Conservation (phyloP, 2,888 invertebrate genomes). For the Chalcis sispes region DNA sequence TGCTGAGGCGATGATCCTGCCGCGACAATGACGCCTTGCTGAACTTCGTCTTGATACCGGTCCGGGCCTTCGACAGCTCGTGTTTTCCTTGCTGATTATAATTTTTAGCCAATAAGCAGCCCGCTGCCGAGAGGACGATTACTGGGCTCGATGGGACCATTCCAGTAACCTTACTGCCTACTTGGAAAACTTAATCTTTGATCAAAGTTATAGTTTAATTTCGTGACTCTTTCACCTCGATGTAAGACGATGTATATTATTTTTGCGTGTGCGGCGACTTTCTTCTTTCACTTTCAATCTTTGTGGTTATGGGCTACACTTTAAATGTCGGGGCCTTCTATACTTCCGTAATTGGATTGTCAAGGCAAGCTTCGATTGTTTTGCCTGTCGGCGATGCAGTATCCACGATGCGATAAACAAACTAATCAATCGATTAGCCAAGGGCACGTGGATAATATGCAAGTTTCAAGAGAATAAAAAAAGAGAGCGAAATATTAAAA, state of each 20-base stretch:
- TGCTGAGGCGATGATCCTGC: constrained; percentile 65
- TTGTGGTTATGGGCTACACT: too few relatives aligned
- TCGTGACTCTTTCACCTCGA: too few relatives aligned
- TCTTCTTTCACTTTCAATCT: too few relatives aligned
- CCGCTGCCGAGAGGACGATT: constrained; percentile 5
- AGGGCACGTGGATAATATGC: not conserved
- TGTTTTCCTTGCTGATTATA: too few relatives aligned
- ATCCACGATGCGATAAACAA: constrained; percentile 8
- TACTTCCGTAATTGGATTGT: not conserved
- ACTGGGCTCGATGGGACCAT: constrained; percentile 34
- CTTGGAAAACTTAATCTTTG: too few relatives aligned
- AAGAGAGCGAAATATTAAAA: too few relatives aligned
- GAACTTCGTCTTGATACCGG: constrained; percentile 13
- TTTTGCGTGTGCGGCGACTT: too few relatives aligned
- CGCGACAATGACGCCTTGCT: constrained; percentile 46
- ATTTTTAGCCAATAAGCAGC: too few relatives aligned
- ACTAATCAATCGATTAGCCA: constrained; percentile 25
- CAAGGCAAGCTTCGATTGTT: not conserved
- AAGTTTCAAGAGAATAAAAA: not conserved
- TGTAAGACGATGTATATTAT: too few relatives aligned
- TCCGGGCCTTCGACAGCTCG: too few relatives aligned
- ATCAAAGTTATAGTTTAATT: too few relatives aligned
- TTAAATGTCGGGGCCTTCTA: not conserved
- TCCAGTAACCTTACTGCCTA: constrained; percentile 37
- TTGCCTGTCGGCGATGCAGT: not conserved